Percentiles rank a stretch among this genome's conserved stretches.
These are phyloP conservation scores for Ptilonorhynchus violaceus DNA, from an alignment of 2,113 vertebrate genomes.

Conservation along the genomic window DNA sequence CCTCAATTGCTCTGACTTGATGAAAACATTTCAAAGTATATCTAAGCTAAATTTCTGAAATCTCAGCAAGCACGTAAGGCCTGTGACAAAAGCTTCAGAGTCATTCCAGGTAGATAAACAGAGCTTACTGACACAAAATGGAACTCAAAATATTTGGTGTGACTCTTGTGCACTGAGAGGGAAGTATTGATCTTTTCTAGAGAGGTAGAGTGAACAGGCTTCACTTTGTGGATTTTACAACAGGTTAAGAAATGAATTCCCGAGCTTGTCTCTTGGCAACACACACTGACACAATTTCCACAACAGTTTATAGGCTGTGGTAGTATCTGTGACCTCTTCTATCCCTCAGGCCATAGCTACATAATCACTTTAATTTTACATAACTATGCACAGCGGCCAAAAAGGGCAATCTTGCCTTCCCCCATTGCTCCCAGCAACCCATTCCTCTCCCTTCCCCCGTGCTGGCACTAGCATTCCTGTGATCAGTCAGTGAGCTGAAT, in stretches of 20 bases:
- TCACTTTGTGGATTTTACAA: background rate
- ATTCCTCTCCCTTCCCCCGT: background rate
- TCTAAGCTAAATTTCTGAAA: background rate
- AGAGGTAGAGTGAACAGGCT: background rate
- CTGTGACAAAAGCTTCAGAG: background rate
- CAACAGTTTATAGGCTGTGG: constrained; percentile 6
- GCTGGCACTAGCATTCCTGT: background rate
- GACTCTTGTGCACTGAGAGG: background rate
- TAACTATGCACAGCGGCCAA: constrained; percentile 45
- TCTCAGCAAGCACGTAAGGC: background rate
- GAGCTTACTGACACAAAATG: background rate
- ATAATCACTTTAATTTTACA: constrained; percentile 60
- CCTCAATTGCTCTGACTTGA: background rate
- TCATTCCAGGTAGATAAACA: background rate
- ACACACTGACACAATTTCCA: constrained; percentile 25
- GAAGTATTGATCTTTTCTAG: background rate
- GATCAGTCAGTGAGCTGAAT: background rate
- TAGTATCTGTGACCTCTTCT: constrained; percentile 54
- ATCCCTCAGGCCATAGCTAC: constrained; percentile 40
- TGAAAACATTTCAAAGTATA: background rate
- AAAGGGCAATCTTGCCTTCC: constrained; percentile 11
- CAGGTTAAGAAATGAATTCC: constrained; percentile 33
- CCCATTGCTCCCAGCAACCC: background rate
- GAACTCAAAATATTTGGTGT: background rate
- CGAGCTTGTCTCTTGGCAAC: constrained; percentile 44